phyloP scores from a whole-genome alignment of 1,140 invertebrate genomes.

The Leptoteleia sp. region DNA sequence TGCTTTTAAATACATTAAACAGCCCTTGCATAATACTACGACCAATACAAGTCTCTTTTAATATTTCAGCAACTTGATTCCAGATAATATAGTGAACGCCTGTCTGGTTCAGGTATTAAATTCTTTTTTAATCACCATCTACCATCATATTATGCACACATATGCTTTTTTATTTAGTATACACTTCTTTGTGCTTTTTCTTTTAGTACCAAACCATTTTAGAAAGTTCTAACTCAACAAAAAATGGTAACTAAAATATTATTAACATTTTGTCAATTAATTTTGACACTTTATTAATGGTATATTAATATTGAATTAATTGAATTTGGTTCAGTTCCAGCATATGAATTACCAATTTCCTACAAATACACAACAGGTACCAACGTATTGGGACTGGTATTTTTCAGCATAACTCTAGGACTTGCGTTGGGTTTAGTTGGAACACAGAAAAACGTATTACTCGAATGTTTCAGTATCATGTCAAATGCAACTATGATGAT shows the following conservation, averaged over 20 bases:
- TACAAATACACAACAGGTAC: constrained; percentile 77
- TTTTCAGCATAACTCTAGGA: constrained; percentile 82
- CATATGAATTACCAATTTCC: constrained; percentile 78
- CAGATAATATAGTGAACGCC: constrained; percentile 85
- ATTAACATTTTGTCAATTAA: too few species aligned
- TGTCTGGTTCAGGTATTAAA: constrained; percentile 79
- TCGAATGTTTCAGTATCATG: constrained; percentile 80
- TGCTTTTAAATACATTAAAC: constrained; percentile 24
- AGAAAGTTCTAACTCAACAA: constrained; percentile 36
- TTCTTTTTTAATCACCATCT: too few species aligned
- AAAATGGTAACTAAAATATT: constrained; percentile 36
- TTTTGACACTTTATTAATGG: too few species aligned
- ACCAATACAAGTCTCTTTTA: constrained; percentile 30
- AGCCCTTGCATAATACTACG: constrained; percentile 2
- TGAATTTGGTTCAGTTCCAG: constrained; percentile 49
- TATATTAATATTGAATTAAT: too few species aligned
- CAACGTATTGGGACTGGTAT: constrained; percentile 84
- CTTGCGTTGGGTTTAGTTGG: constrained; percentile 81
- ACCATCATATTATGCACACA: too few species aligned
- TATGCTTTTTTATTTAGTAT: too few species aligned
- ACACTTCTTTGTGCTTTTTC: too few species aligned
- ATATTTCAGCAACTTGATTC: constrained; percentile 84
- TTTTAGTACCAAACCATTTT: constrained; percentile 77
- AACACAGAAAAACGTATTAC: constrained; percentile 79
- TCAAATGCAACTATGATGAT: constrained; percentile 83